These are phyloP conservation scores for Menidia menidia DNA, from an alignment of 2,797 vertebrate species.

Conservation along the genomic window DNA sequence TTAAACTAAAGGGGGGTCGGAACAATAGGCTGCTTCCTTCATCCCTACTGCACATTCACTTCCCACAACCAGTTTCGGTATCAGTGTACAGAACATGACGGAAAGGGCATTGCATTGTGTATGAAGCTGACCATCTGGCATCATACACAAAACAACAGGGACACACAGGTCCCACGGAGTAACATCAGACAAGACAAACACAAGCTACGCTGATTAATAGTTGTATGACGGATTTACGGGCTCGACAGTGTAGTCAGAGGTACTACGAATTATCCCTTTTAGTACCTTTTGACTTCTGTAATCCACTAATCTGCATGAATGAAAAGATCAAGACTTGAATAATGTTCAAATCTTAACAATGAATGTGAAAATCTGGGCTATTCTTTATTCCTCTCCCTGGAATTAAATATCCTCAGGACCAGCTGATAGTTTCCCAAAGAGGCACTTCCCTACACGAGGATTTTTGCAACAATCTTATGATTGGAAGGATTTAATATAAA, in stretches of 20 bases:
- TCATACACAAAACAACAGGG: conserved; percentile 56
- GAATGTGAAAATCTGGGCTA: too few relatives aligned
- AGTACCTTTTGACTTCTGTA: too few relatives aligned
- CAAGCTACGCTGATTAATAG: conserved; percentile 9
- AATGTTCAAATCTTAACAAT: too few relatives aligned
- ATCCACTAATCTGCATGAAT: too few relatives aligned
- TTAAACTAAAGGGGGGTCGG: conserved; percentile 36
- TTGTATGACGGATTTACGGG: conserved; percentile 35
- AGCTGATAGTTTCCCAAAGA: too few relatives aligned
- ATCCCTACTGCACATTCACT: conserved; percentile 42
- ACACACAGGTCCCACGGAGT: conserved; percentile 47
- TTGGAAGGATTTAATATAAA: background rate
- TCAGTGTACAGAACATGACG: conserved; percentile 48
- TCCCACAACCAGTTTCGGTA: conserved; percentile 49
- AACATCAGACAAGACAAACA: conserved; percentile 43
- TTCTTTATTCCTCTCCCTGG: too few relatives aligned
- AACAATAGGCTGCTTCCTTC: conserved; percentile 42
- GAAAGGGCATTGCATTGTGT: conserved; percentile 59
- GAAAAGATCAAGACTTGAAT: too few relatives aligned
- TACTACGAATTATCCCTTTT: background rate
- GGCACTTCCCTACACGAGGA: background rate
- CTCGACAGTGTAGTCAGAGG: conserved; percentile 31
- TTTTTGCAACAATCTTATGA: background rate
- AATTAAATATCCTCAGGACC: too few relatives aligned
- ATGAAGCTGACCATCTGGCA: conserved; percentile 70